Evolutionary conservation across 2,888 invertebrate species (phyloP).

Genomic region (Pollenia labialis): DNA sequence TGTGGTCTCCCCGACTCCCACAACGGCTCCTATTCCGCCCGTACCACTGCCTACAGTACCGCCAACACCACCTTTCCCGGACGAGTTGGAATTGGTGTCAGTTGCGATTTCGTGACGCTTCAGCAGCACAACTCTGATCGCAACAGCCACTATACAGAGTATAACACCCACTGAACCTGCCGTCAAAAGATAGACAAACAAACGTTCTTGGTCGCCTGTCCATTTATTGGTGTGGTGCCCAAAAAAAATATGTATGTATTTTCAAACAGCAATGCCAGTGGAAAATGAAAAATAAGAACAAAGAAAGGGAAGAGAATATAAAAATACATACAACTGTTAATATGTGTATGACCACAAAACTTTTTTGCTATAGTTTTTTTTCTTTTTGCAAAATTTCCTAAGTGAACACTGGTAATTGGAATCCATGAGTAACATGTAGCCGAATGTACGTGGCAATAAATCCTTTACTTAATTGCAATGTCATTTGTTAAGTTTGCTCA

Average conservation of each 20-base stretch:
- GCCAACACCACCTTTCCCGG: constrained; percentile 84
- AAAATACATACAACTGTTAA: constrained; percentile 29
- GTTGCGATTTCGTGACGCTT: constrained; percentile 86
- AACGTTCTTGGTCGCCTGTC: constrained; percentile 85
- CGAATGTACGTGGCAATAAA: constrained; percentile 37
- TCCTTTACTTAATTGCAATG: constrained; percentile 64
- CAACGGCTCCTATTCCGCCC: constrained; percentile 79
- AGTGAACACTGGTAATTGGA: constrained; percentile 48
- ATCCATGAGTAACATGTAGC: constrained; percentile 20
- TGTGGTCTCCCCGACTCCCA: constrained; percentile 86
- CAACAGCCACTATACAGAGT: constrained; percentile 89
- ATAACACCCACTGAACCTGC: constrained; percentile 89
- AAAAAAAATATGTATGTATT: constrained; percentile 3
- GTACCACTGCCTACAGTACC: constrained; percentile 61
- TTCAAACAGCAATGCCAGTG: constrained; percentile 23
- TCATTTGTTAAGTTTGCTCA: constrained; percentile 58
- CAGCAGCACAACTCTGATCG: constrained; percentile 88
- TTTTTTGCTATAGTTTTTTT: constrained; percentile 1
- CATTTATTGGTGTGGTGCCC: constrained; percentile 30
- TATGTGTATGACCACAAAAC: constrained; percentile 51
- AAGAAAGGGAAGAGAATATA: constrained; percentile 21
- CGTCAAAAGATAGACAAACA: constrained; percentile 93
- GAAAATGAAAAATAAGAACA: constrained; percentile 21
- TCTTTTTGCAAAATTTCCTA: neutral
- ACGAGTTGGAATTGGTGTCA: constrained; percentile 84